Evolutionary conservation across 2,113 vertebrate species (phyloP).

Genomic region (Coregonus clupeaformis): DNA sequence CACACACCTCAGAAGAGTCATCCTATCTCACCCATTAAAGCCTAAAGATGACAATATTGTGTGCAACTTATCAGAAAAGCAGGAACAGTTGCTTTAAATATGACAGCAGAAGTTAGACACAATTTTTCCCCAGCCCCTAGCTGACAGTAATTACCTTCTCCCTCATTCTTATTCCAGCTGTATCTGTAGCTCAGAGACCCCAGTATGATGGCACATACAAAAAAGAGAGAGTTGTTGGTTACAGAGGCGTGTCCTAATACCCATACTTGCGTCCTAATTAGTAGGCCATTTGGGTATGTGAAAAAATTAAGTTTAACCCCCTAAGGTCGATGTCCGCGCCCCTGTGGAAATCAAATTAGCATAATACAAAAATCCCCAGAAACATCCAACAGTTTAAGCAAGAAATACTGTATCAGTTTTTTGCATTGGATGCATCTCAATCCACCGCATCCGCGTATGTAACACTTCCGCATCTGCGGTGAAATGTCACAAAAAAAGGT

Average conservation of each 20-base stretch:
- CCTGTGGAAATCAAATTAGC: no score
- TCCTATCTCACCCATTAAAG: slow-evolving; percentile 22
- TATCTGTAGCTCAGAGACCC: slow-evolving; percentile 1
- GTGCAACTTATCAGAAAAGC: slow-evolving; percentile 27
- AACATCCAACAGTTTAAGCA: no score
- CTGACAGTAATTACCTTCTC: neutral
- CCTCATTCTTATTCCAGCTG: slow-evolving; percentile 14
- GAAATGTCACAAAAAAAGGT: no score
- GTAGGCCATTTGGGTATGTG: neutral
- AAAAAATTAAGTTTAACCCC: no score
- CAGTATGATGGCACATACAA: slow-evolving; percentile 12
- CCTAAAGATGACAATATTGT: slow-evolving; percentile 34
- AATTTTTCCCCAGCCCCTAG: slow-evolving; percentile 5
- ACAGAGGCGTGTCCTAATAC: neutral
- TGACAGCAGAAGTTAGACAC: slow-evolving; percentile 20
- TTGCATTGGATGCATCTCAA: no score
- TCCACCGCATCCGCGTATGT: no score
- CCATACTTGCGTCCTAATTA: no score
- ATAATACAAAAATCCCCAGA: no score
- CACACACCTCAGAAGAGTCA: neutral
- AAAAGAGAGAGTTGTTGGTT: slow-evolving; percentile 17
- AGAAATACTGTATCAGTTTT: no score
- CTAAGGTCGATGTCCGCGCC: no score
- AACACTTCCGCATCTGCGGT: no score
- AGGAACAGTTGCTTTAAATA: slow-evolving; percentile 32